These are phyloP conservation scores for Rousettus leschenaultii DNA, from an alignment of 2,113 vertebrate genomes.

Conservation along the genomic window DNA sequence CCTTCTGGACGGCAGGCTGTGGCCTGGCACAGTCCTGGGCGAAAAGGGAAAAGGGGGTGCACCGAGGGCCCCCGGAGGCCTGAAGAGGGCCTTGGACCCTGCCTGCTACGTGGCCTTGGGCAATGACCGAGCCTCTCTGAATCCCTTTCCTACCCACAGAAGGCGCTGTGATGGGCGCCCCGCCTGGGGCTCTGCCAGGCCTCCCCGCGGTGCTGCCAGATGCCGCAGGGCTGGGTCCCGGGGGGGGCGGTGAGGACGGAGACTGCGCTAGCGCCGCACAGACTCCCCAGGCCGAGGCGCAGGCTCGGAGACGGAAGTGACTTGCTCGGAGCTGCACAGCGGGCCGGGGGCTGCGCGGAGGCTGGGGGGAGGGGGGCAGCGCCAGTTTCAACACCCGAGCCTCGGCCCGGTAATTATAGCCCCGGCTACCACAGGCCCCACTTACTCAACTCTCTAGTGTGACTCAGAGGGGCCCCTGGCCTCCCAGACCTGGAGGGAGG, in stretches of 20 bases:
- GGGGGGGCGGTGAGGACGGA: neutral
- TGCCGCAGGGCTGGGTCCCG: neutral
- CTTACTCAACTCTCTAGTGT: slow-evolving; percentile 69
- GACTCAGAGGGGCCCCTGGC: slow-evolving; percentile 68
- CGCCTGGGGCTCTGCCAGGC: neutral
- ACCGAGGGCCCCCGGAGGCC: neutral
- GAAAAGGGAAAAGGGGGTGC: neutral
- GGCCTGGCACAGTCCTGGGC: accelerated
- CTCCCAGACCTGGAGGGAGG: neutral
- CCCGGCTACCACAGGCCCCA: slow-evolving; percentile 32
- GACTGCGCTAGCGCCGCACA: neutral
- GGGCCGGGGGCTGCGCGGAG: neutral
- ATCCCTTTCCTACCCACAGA: accelerated
- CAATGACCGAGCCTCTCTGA: neutral
- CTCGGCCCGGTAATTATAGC: slow-evolving; percentile 69
- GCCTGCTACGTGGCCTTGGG: neutral
- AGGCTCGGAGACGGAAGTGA: slow-evolving; percentile 14
- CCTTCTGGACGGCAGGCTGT: neutral
- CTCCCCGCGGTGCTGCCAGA: neutral
- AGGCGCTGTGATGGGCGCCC: neutral
- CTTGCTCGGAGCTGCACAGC: neutral
- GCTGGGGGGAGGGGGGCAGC: slow-evolving; percentile 19
- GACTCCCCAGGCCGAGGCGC: neutral
- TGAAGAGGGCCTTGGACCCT: neutral
- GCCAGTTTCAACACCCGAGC: slow-evolving; percentile 60